These are phyloP conservation scores for Drosophila lacicola DNA, from an alignment of 2,888 invertebrate genomes.

Conservation along the genomic window DNA sequence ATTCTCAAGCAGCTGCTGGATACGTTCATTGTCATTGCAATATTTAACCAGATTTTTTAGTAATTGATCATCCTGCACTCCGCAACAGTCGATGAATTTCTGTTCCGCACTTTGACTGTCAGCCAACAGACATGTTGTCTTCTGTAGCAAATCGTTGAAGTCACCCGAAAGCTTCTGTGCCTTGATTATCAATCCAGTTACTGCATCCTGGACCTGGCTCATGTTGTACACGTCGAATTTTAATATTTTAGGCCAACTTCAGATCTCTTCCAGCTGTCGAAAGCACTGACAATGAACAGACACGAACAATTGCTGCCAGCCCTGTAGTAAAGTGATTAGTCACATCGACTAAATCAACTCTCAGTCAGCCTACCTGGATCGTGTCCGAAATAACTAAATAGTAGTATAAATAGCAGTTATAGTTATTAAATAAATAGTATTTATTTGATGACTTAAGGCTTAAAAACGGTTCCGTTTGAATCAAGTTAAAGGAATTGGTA, in stretches of 20 bases:
- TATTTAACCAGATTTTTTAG: conserved; percentile 53
- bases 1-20: conserved; percentile 51
- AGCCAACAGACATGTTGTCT: conserved; percentile 37
- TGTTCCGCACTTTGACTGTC: conserved; percentile 41
- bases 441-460: too few relatives aligned
- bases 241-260: conserved; percentile 9
- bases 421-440: too few relatives aligned
- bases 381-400: not conserved
- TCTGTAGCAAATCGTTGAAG: conserved; percentile 35
- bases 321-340: not conserved
- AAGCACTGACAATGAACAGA: not conserved
- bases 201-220: not conserved
- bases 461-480: too few relatives aligned
- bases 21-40: conserved; percentile 34
- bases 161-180: conserved; percentile 28
- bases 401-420: too few relatives aligned
- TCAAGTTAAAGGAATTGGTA: too few relatives aligned
- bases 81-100: conserved; percentile 31
- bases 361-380: conserved; percentile 5
- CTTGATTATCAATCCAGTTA: conserved; percentile 19
- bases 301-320: not conserved
- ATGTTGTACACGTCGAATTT: conserved; percentile 36
- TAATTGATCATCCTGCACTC: conserved; percentile 46
- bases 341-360: not conserved
- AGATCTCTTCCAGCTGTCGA: not conserved